These are phyloP conservation scores for Belonocnema kinseyi DNA, from an alignment of 1,140 invertebrate species.

Conservation along the genomic window DNA sequence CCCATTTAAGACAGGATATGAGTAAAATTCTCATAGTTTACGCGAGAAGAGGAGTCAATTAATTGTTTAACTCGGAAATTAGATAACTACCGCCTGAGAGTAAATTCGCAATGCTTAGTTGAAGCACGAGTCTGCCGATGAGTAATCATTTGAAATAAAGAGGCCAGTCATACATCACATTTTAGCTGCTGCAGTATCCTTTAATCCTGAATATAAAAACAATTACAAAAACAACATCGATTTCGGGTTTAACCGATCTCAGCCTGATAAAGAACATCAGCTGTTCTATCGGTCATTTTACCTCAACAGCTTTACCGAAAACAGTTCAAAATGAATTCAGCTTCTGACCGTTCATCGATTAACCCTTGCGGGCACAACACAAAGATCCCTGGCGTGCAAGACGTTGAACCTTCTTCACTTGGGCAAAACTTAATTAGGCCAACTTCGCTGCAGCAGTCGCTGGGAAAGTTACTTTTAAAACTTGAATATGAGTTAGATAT, in stretches of 20 bases:
- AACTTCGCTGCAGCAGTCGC: constrained; percentile 20
- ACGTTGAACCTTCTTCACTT: constrained; percentile 27
- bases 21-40: constrained; percentile 28
- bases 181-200: neutral
- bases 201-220: neutral
- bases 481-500: neutral
- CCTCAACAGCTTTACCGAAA: neutral
- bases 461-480: neutral
- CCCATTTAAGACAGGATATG: constrained; percentile 4
- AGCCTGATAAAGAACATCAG: neutral
- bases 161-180: neutral
- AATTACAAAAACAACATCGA: neutral
- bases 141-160: constrained; percentile 5
- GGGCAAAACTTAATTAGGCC: constrained; percentile 29
- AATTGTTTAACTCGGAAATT: constrained; percentile 33
- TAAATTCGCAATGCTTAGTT: constrained; percentile 24
- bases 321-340: constrained; percentile 11
- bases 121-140: neutral
- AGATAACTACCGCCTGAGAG: neutral
- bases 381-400: constrained; percentile 20
- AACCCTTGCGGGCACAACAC: constrained; percentile 20
- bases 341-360: constrained; percentile 26
- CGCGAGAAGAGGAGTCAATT: neutral
- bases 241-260: neutral
- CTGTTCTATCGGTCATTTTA: constrained; percentile 14